Evolutionary conservation across 2,797 vertebrate genomes (phyloP).

Genomic region (Kryptopterus vitreolus): DNA sequence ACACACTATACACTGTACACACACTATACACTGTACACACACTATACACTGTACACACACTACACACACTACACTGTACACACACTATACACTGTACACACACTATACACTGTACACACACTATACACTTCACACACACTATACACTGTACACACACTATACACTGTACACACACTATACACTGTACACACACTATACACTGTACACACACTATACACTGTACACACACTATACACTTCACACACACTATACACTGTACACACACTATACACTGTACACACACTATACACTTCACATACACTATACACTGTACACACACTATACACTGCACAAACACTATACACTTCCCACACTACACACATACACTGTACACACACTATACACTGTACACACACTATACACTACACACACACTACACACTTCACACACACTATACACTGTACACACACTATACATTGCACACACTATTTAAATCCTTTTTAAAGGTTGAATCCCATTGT

Average conservation of each 20-base stretch:
- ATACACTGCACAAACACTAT: neutral
- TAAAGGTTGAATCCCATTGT: neutral
- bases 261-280: neutral
- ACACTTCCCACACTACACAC: no score
- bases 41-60: neutral
- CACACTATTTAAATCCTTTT: no score
- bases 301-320: no score
- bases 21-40: neutral
- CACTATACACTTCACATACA: neutral
- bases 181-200: no score
- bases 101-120: neutral
- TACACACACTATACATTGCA: no score
- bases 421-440: no score
- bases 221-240: neutral
- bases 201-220: no score
- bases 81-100: neutral
- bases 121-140: neutral
- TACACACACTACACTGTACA: neutral
- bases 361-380: no score
- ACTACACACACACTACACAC: no score
- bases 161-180: neutral
- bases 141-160: neutral
- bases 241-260: neutral
- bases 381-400: no score
- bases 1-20: no score